Evolutionary conservation across 2,113 vertebrate species (phyloP), one percentile per base, ranked within the genome.

Genomic region (Syrmaticus mikado): DNA sequence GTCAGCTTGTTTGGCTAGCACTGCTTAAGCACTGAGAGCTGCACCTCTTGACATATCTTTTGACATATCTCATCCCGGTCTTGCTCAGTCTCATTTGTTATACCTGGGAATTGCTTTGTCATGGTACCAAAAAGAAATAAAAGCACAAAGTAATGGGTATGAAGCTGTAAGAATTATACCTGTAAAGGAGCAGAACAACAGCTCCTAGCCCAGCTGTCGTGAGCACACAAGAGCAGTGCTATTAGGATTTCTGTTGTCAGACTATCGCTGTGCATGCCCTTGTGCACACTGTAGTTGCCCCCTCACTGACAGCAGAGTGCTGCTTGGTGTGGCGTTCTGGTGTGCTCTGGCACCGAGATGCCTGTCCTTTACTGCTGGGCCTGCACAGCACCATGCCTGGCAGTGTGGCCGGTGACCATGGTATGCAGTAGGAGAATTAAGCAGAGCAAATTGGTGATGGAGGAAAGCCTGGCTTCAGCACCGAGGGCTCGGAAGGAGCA

Each of bases 271-370:
- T 53, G 48, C 13, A 0, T 41, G 21, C 43, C 52, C 48, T 45
- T 4, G 21, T 3, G 2, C 43, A 50, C 0, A 0, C 7, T 52
- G 41, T 27, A 4, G 13, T 20, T 50, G 41, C 14, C 34, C 53
- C 8, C 64, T 62, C 65, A 1, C 40, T 52, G 67, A 36, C 50
- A 64, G 67, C 53, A 45, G 20, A 5, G 10, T 10, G 27, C 48
- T 70, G 73, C 78, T 66, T 64, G 11, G 30, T 30, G 40, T 22
- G 21, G 3, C 50, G 52, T 13, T 73, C 50, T n/a, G 40, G 36
- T 28, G 45, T 67, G 45, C 21, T 4, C 34, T 67, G 64, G 64
- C 53, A 40, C 30, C 36, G 24, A 18, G 28, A 34, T 1, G 8
- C 73, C 36, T 2, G 3, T 52, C 58, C 62, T 52, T 72, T 1